Conservation (phyloP, 2,888 invertebrate species). For the Eurytoma adleriae region DNA sequence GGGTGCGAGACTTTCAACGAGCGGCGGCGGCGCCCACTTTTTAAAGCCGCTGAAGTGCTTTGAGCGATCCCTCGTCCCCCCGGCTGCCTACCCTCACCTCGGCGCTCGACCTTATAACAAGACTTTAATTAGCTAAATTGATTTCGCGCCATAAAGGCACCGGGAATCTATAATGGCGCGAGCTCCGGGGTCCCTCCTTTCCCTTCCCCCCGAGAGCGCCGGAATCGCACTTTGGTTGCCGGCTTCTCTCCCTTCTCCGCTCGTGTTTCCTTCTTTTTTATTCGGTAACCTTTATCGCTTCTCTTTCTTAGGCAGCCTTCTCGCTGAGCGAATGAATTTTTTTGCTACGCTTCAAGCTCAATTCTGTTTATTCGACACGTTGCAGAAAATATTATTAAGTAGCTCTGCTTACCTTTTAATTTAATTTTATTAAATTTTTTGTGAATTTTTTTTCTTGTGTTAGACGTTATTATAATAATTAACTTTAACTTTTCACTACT, state of each 20-base stretch:
- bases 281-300: constrained; percentile 15
- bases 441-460: too few species aligned
- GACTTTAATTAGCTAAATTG: constrained; percentile 57
- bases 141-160: constrained; percentile 48
- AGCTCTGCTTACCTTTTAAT: not conserved
- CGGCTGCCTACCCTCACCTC: not conserved
- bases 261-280: constrained; percentile 4
- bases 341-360: not conserved
- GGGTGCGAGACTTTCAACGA: constrained; percentile 39
- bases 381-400: not conserved
- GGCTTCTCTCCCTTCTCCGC: not conserved
- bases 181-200: not conserved
- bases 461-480: too few species aligned
- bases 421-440: too few species aligned
- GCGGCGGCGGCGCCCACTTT: constrained; percentile 23
- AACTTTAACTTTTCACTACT: too few species aligned
- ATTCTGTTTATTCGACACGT: constrained; percentile 25
- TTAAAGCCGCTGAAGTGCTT: constrained; percentile 36
- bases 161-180: constrained; percentile 43
- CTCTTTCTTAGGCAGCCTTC: not conserved
- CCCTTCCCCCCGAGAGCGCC: not conserved
- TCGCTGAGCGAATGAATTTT: constrained; percentile 19
- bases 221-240: constrained; percentile 29
- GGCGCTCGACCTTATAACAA: constrained; percentile 44
- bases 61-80: constrained; percentile 22